These are phyloP conservation scores for Agelas oroides DNA, from an alignment of 37 sponge, comb jelly and placozoan genomes.

Conservation along the genomic window DNA sequence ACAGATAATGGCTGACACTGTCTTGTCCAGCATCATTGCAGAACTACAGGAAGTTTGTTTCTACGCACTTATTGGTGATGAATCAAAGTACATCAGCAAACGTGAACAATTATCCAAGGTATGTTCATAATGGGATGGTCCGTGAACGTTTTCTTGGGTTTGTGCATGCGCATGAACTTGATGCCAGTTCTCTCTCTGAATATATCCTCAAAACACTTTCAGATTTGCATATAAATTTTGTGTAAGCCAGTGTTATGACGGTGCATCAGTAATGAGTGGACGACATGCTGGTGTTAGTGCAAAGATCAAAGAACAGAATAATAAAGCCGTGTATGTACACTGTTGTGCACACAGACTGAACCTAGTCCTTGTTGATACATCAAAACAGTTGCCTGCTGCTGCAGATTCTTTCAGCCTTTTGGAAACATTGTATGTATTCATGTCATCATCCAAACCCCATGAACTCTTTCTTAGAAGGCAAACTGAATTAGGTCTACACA, in stretches of 20 bases:
- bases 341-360: constrained; percentile 17
- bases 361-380: constrained; percentile 14
- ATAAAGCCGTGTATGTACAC: neutral
- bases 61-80: constrained; percentile 16
- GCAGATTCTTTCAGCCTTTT: constrained; percentile 19
- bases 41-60: neutral
- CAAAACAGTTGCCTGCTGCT: neutral
- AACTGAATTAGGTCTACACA: constrained; percentile 1
- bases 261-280: neutral
- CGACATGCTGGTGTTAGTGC: neutral
- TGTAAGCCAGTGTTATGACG: constrained; percentile 34
- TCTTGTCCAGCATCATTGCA: neutral
- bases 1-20: neutral
- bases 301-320: neutral
- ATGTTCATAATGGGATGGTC: constrained; percentile 8
- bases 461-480: constrained; percentile 14
- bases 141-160: constrained; percentile 9
- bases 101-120: constrained; percentile 16
- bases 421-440: constrained; percentile 16
- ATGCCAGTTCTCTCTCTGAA: neutral
- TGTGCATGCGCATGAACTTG: neutral
- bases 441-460: constrained; percentile 8
- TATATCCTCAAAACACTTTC: constrained; percentile 6
- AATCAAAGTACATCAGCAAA: constrained; percentile 26
- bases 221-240: constrained; percentile 3